phyloP scores from a whole-genome alignment of 2,113 vertebrate species.

The Pardalotus punctatus region DNA sequence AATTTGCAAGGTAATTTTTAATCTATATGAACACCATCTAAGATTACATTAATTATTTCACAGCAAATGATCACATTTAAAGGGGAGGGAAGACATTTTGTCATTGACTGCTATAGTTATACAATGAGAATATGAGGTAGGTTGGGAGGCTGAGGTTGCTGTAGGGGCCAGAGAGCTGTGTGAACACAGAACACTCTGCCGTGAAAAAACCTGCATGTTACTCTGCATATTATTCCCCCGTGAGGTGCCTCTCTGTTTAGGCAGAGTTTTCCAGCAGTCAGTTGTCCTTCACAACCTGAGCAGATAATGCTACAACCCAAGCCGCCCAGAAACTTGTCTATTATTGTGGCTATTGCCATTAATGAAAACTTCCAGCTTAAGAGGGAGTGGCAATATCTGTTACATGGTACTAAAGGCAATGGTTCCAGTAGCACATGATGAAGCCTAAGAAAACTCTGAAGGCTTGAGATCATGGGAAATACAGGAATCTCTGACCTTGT shows the following conservation, averaged over 20 bases:
- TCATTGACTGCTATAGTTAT: not conserved
- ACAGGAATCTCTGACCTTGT: not conserved
- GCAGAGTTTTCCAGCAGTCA: not conserved
- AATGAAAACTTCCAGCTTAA: not conserved
- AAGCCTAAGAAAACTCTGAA: not conserved
- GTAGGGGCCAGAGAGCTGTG: not conserved
- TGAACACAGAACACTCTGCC: not conserved
- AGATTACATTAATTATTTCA: not conserved
- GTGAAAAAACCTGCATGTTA: not conserved
- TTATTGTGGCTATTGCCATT: not conserved
- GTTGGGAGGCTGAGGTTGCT: not conserved
- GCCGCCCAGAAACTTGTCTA: not conserved
- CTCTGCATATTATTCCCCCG: not conserved
- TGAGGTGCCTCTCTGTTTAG: not conserved
- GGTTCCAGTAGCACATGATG: not conserved
- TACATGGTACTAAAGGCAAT: not conserved
- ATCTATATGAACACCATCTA: not conserved
- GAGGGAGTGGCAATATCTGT: not conserved
- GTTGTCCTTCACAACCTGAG: not conserved
- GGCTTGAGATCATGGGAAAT: not conserved
- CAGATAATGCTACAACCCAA: not conserved
- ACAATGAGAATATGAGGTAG: not conserved
- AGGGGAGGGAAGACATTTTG: not conserved
- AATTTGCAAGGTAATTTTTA: not conserved
- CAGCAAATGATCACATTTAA: not conserved